Percentiles rank a stretch among this genome's conserved stretches.
Evolutionary conservation across 1,140 invertebrate species (phyloP).

Genomic region (Dreissena rostriformis): DNA sequence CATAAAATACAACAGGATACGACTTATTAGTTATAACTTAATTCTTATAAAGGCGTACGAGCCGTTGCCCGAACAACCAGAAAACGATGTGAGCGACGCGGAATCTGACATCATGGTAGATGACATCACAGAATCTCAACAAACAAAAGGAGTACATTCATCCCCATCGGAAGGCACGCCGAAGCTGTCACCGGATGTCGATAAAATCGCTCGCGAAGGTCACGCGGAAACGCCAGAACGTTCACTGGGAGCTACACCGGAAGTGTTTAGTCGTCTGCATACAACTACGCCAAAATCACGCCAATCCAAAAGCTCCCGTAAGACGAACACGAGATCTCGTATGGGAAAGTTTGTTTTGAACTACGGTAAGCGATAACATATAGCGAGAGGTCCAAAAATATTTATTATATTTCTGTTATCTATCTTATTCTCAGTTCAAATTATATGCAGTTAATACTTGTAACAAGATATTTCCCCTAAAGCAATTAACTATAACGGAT

Average conservation of each 20-base stretch:
- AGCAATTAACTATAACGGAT: no score
- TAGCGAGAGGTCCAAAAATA: background rate
- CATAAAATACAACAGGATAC: no score
- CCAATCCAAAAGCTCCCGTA: conserved; percentile 15
- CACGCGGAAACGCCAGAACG: no score
- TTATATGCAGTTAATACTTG: no score
- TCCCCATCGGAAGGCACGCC: no score
- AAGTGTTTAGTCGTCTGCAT: background rate
- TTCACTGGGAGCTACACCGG: no score
- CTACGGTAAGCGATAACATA: conserved; percentile 21
- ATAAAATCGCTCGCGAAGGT: background rate
- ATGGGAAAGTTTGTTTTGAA: conserved; percentile 40
- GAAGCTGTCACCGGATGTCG: background rate
- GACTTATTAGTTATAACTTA: no score
- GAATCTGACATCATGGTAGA: conserved; percentile 17
- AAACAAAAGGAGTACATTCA: no score
- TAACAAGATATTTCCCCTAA: no score
- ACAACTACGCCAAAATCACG: conserved; percentile 10
- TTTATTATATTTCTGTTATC: no score
- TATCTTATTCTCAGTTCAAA: no score
- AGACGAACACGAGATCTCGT: background rate
- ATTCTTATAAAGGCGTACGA: background rate
- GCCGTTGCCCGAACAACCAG: conserved; percentile 22
- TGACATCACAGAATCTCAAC: no score
- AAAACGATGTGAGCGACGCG: conserved; percentile 15